Evolutionary conservation across 1,140 invertebrate species (phyloP).

Genomic region (Parapsyche elsis): DNA sequence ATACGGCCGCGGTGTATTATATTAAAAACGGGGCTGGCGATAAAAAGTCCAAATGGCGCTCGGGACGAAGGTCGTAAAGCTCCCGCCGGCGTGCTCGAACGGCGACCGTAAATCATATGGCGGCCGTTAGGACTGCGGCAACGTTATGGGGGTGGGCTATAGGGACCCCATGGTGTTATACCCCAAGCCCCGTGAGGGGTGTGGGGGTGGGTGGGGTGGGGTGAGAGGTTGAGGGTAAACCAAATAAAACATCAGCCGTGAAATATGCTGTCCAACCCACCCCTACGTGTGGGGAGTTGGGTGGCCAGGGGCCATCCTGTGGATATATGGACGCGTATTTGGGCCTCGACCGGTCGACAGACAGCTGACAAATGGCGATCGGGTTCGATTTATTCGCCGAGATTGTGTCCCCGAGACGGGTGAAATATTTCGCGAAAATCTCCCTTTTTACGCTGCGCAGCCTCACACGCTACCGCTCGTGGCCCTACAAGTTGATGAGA

Average conservation of each 20-base stretch:
- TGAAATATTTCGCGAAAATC: neutral
- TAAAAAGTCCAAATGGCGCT: conserved; percentile 46
- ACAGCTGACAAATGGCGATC: conserved; percentile 30
- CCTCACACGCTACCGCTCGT: no score
- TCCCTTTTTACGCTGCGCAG: no score
- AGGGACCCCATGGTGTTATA: neutral
- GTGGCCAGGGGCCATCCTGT: neutral
- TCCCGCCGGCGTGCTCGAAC: conserved; percentile 36
- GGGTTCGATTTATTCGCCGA: conserved; percentile 26
- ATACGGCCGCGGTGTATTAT: conserved; percentile 33
- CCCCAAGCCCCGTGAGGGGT: neutral
- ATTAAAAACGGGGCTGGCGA: conserved; percentile 46
- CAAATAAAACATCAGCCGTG: conserved; percentile 42
- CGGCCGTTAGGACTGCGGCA: conserved; percentile 3
- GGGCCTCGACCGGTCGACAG: conserved; percentile 1
- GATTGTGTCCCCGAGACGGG: neutral
- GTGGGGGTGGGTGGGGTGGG: no score
- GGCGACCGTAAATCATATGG: conserved; percentile 40
- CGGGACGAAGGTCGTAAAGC: conserved; percentile 44
- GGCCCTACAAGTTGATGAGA: no score
- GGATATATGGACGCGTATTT: conserved; percentile 22
- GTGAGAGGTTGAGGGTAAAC: neutral
- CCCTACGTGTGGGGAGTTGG: no score
- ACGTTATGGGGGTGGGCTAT: neutral
- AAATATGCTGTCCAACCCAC: conserved; percentile 41